These are phyloP conservation scores for Aromia moschata DNA, from an alignment of 2,888 invertebrate genomes.

Conservation along the genomic window DNA sequence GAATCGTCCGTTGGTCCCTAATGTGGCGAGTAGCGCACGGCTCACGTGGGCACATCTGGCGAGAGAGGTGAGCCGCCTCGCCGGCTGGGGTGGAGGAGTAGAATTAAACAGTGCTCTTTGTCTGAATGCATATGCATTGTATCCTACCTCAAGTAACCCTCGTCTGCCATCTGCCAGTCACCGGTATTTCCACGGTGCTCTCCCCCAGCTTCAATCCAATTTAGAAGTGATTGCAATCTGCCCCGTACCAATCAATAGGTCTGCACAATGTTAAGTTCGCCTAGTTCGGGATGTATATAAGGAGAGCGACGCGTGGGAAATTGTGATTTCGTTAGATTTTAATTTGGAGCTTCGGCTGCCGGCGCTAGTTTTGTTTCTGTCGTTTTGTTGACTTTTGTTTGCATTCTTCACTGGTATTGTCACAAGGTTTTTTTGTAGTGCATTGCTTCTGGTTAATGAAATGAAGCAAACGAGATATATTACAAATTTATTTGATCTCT, in stretches of 20 bases:
- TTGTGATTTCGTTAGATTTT: neutral
- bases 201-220: conserved; percentile 60
- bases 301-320: conserved; percentile 1
- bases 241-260: conserved; percentile 56
- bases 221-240: conserved; percentile 63
- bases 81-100: conserved; percentile 50
- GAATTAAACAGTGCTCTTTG: conserved; percentile 60
- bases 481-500: no score
- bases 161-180: conserved; percentile 64
- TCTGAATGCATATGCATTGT: conserved; percentile 63
- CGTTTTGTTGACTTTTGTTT: no score
- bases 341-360: neutral
- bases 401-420: no score
- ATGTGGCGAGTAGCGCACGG: conserved; percentile 40
- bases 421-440: no score
- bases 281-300: neutral
- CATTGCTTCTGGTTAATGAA: no score
- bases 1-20: conserved; percentile 56
- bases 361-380: no score
- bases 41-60: conserved; percentile 63
- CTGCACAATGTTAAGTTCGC: neutral
- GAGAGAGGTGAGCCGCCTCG: conserved; percentile 48
- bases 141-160: conserved; percentile 63
- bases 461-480: no score
- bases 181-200: conserved; percentile 52